Conservation (phyloP, 2,113 vertebrate genomes). For the Pelobates fuscus region DNA sequence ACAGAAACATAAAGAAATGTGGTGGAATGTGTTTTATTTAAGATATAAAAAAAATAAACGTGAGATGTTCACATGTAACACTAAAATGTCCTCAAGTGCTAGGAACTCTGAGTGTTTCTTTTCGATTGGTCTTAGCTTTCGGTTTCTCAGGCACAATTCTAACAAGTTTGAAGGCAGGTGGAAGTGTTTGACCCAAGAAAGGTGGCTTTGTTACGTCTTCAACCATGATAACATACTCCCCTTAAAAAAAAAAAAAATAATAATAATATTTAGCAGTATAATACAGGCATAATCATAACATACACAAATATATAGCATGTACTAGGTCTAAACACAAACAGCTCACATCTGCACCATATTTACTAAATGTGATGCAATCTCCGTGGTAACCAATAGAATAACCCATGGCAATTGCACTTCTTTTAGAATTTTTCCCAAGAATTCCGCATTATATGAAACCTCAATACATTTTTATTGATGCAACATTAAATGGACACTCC, state of each 20-base stretch:
- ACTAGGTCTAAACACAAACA: no score
- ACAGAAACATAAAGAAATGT: neutral
- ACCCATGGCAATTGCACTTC: no score
- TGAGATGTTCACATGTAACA: neutral
- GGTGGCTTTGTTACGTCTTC: constrained; percentile 54
- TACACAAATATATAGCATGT: no score
- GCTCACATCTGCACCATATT: no score
- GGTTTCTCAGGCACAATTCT: constrained; percentile 51
- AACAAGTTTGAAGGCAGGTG: constrained; percentile 54
- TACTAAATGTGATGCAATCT: no score
- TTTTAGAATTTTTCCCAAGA: no score
- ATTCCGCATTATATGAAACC: no score
- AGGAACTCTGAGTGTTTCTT: constrained; percentile 18
- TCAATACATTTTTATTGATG: no score
- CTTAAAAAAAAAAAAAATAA: constrained; percentile 47
- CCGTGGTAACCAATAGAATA: no score
- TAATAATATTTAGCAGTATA: no score
- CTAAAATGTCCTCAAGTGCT: neutral
- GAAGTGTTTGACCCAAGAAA: constrained; percentile 54
- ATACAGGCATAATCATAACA: no score
- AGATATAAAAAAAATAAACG: neutral
- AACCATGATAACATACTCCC: constrained; percentile 57
- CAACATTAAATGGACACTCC: no score
- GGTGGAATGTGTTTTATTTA: neutral
- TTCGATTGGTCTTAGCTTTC: constrained; percentile 22